phyloP scores from a whole-genome alignment of 2,797 vertebrate species.

The Mareca strepera region DNA sequence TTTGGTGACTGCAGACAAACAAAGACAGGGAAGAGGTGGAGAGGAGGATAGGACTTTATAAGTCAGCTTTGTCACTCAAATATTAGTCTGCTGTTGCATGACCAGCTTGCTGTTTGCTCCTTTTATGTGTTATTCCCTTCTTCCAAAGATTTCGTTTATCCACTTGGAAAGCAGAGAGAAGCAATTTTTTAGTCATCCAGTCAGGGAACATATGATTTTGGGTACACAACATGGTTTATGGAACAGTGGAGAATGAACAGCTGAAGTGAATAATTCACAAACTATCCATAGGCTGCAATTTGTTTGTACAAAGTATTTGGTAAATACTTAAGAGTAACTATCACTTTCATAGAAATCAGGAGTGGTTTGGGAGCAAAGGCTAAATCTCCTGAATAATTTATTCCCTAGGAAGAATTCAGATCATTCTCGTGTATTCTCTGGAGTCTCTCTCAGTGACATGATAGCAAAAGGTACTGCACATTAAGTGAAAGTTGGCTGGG shows the following conservation, averaged over 20 bases:
- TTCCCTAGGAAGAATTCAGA: conserved; percentile 32
- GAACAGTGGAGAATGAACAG: neutral
- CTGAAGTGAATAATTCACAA: conserved; percentile 29
- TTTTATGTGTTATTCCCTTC: neutral
- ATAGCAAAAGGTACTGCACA: neutral
- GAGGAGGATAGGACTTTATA: neutral
- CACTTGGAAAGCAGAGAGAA: neutral
- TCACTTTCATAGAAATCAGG: conserved; percentile 27
- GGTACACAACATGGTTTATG: neutral
- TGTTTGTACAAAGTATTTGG: conserved; percentile 53
- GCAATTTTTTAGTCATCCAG: neutral
- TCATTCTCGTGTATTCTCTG: accelerated
- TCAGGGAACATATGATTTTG: conserved; percentile 2
- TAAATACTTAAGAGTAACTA: neutral
- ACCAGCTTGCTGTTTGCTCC: neutral
- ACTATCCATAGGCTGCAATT: neutral
- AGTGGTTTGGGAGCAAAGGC: neutral
- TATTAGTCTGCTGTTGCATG: neutral
- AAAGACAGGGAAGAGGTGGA: neutral
- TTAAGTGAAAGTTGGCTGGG: neutral
- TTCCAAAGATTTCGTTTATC: neutral
- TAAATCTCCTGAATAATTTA: conserved; percentile 50
- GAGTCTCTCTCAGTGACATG: neutral
- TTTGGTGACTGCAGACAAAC: neutral
- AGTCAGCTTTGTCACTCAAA: neutral